These are phyloP conservation scores for Percopsis omiscomaycus DNA, from an alignment of 2,797 vertebrate genomes.

Conservation along the genomic window DNA sequence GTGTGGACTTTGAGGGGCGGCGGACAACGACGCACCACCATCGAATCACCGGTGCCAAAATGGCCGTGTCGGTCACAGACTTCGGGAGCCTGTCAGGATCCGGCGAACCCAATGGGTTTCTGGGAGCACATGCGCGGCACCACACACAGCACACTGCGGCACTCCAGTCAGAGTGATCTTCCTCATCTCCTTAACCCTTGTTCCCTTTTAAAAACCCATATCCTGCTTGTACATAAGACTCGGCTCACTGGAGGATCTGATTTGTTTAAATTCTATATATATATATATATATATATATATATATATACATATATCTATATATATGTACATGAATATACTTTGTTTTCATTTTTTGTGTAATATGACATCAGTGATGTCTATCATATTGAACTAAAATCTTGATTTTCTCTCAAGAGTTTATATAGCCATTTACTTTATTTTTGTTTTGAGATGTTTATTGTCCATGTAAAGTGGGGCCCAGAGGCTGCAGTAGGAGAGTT, in stretches of 20 bases:
- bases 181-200: slow-evolving; percentile 63
- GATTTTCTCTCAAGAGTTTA: slow-evolving; percentile 99
- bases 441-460: slow-evolving; percentile 78
- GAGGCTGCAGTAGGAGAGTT: slow-evolving; percentile 89
- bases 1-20: slow-evolving; percentile 91
- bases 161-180: slow-evolving; percentile 93
- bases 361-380: slow-evolving; percentile 99
- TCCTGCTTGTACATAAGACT: slow-evolving; percentile 88
- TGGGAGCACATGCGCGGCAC: slow-evolving; percentile 87
- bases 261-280: slow-evolving; percentile 86
- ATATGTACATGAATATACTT: slow-evolving; percentile 70
- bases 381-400: slow-evolving; percentile 99
- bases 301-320: slow-evolving; percentile 45
- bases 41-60: slow-evolving; percentile 93
- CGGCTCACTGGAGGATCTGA: slow-evolving; percentile 74
- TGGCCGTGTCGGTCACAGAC: slow-evolving; percentile 98
- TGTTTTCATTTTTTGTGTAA: slow-evolving; percentile 80
- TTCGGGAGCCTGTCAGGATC: slow-evolving; percentile 87
- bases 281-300: slow-evolving; percentile 57
- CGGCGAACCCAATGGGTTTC: slow-evolving; percentile 89
- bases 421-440: slow-evolving; percentile 89
- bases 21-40: slow-evolving; percentile 81
- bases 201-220: slow-evolving; percentile 75
- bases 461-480: slow-evolving; percentile 82
- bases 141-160: slow-evolving; percentile 91